Conservation (phyloP, 1,140 invertebrate genomes). For the Rhagoletis pomonella region DNA sequence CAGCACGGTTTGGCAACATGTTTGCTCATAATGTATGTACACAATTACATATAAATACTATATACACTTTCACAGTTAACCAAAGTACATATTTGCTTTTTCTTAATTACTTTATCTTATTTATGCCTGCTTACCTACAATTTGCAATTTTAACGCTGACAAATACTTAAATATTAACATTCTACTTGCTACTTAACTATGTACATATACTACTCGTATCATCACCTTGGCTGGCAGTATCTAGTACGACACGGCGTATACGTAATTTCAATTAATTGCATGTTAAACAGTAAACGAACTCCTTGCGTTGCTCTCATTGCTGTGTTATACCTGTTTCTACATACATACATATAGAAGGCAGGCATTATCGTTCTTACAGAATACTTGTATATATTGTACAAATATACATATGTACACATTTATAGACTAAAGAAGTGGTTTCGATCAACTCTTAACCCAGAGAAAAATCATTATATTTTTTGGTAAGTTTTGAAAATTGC, state of each 20-base stretch:
- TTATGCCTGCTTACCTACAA: background rate
- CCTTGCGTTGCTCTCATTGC: background rate
- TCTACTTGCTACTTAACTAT: background rate
- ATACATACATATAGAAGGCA: background rate
- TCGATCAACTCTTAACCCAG: too few species aligned
- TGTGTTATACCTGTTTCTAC: background rate
- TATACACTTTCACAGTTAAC: background rate
- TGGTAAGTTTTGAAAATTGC: too few species aligned
- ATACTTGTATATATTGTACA: background rate
- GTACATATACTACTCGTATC: background rate
- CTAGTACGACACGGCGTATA: background rate
- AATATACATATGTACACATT: background rate
- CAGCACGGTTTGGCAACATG: background rate
- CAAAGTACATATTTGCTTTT: background rate
- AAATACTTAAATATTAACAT: slow-evolving; percentile 5
- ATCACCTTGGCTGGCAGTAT: background rate
- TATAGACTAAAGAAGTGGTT: too few species aligned
- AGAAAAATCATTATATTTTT: too few species aligned
- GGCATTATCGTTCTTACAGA: too few species aligned
- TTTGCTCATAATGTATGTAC: too few species aligned
- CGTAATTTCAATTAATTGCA: slow-evolving; percentile 42
- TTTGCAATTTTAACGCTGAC: background rate
- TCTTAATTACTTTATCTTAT: background rate
- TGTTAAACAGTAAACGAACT: slow-evolving; percentile 3
- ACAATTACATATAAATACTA: too few species aligned